Evolutionary conservation across 2,888 invertebrate species (phyloP), one percentile per base, ranked within the genome.

Genomic region (Serripes groenlandicus): DNA sequence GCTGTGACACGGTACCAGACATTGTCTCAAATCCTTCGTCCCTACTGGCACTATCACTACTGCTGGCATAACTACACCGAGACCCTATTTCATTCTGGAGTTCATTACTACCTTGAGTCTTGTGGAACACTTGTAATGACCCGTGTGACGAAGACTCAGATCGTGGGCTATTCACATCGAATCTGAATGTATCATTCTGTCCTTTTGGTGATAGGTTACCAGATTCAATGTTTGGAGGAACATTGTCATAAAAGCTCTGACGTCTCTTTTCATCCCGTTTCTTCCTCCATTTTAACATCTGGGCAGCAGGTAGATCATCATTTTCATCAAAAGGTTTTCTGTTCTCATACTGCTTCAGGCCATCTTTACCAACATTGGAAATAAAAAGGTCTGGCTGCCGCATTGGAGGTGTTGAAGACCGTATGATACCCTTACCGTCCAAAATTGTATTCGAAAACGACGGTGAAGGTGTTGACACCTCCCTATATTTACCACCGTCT

Each of bases 11-110:
- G 23, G 91, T 92, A 34, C 90, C 92, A 9, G 92, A 92, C 90
- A 91, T 91, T 5, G 92, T 92, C 68, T 94, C 94, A 83, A 94
- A 94, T 23, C 94, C 94, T 86, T 94, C 94, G 82, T 94, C 93
- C 49, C 91, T 81, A 64, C 91, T 85, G 58, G 89, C 89, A 78
- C 89, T 89, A 76, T 92, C 92, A 62, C 89, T 91, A 74, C 90
- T 90, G 71, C 92, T 92, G 49, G 92, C 91, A 75, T 90, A 90
- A 78, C 92, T 92, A 78, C 88, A 91, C 23, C 92, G 79, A 18
- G 92, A 92, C 0, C 92, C 91, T 30, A 90, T 86, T 26, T 92
- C 92, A 69, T 90, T 91, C 71, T 86, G 89, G 32, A 91, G 80
- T 71, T 91, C 92, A 42, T 84, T 85, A 64, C 89, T 89, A 37